These are phyloP conservation scores for Watsonalla binaria DNA, from an alignment of 2,888 invertebrate species.

Conservation along the genomic window DNA sequence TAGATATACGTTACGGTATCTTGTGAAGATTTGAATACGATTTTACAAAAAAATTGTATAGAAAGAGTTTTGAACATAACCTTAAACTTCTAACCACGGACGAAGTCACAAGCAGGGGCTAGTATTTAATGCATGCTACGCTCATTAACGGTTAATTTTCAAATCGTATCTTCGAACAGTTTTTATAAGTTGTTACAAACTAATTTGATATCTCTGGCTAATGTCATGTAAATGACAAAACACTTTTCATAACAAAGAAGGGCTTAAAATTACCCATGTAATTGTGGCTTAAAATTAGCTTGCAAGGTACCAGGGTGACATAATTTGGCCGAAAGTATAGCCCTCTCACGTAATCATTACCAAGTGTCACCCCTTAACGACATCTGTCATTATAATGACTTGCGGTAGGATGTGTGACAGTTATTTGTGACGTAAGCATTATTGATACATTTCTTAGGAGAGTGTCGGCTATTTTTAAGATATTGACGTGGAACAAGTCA, in stretches of 20 bases:
- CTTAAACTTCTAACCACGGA: too few relatives aligned
- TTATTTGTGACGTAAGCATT: constrained; percentile 1
- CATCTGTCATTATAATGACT: constrained; percentile 52
- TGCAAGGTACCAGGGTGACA: constrained; percentile 19
- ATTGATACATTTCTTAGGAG: constrained; percentile 6
- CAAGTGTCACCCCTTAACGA: constrained; percentile 42
- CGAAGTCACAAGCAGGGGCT: neutral
- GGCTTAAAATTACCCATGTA: constrained; percentile 13
- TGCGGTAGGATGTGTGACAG: constrained; percentile 25
- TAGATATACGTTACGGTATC: too few relatives aligned
- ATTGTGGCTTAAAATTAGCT: constrained; percentile 12
- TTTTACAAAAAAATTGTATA: too few relatives aligned
- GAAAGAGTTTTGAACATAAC: too few relatives aligned
- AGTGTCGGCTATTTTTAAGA: too few relatives aligned
- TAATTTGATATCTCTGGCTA: too few relatives aligned
- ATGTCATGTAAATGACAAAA: too few relatives aligned
- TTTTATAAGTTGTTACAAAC: too few relatives aligned
- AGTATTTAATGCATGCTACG: neutral
- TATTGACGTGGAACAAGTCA: too few relatives aligned
- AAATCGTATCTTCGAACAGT: constrained; percentile 14
- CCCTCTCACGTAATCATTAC: constrained; percentile 33
- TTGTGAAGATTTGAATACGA: too few relatives aligned
- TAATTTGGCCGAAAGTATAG: constrained; percentile 48
- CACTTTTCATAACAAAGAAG: too few relatives aligned
- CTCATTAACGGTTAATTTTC: constrained; percentile 7